Conservation (phyloP, 2,888 invertebrate species). For the Rhingia campestris region DNA sequence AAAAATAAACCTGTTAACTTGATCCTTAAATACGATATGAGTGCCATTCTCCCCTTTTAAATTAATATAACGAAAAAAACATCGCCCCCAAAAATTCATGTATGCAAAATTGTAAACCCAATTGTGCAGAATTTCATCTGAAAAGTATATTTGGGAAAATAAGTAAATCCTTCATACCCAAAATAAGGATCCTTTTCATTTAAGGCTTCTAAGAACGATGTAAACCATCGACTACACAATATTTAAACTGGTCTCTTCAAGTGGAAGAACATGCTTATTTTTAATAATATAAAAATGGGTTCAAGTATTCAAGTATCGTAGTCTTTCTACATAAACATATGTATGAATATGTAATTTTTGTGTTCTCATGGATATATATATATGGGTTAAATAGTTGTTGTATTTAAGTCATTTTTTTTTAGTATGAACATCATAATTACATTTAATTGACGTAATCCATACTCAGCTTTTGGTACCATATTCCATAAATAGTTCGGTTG, state of each 20-base stretch:
- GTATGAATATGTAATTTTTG: too few species aligned
- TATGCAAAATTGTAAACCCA: slow-evolving; percentile 25
- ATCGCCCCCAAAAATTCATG: slow-evolving; percentile 40
- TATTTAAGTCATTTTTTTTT: too few species aligned
- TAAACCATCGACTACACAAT: slow-evolving; percentile 22
- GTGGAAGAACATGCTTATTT: neutral
- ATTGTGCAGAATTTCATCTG: slow-evolving; percentile 43
- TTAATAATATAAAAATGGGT: too few species aligned
- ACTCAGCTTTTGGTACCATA: too few species aligned
- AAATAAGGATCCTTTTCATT: slow-evolving; percentile 1
- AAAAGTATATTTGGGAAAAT: slow-evolving; percentile 38
- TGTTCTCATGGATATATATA: too few species aligned
- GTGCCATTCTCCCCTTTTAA: slow-evolving; percentile 36
- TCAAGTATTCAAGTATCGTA: too few species aligned
- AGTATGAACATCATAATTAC: too few species aligned
- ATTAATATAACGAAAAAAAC: slow-evolving; percentile 39
- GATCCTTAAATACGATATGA: slow-evolving; percentile 34
- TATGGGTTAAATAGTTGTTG: too few species aligned
- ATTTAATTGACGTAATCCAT: too few species aligned
- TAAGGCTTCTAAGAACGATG: neutral
- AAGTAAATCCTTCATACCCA: slow-evolving; percentile 4
- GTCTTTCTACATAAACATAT: too few species aligned
- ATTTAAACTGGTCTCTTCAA: slow-evolving; percentile 17
- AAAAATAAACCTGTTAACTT: neutral
- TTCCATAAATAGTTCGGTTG: too few species aligned